Percentiles rank a stretch among this genome's conserved stretches.
phyloP scores from a whole-genome alignment of 2,888 invertebrate genomes.

The Oasisia sp. region DNA sequence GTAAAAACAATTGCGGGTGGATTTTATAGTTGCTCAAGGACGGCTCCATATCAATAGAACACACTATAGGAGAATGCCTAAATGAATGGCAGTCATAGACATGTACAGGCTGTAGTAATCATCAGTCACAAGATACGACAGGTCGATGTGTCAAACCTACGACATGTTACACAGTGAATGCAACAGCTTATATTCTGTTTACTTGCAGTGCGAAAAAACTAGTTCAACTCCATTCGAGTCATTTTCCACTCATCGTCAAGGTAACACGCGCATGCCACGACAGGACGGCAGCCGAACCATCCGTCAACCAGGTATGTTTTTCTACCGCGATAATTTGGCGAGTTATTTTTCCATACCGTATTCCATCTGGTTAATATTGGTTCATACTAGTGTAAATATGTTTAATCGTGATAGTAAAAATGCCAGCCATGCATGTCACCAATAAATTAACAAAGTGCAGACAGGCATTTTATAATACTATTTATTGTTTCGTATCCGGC shows the following conservation, averaged over 20 bases:
- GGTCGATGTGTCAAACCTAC: neutral
- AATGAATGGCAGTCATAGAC: neutral
- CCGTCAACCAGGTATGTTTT: neutral
- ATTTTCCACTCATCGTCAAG: neutral
- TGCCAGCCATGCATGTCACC: too few species aligned
- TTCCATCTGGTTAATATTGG: too few species aligned
- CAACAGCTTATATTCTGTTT: neutral
- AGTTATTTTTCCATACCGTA: neutral
- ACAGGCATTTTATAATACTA: too few species aligned
- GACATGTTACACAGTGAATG: neutral
- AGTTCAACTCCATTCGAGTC: neutral
- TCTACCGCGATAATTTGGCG: neutral
- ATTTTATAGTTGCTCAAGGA: too few species aligned
- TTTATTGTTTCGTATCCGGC: too few species aligned
- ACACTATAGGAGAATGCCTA: neutral
- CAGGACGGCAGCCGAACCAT: neutral
- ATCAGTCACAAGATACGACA: neutral
- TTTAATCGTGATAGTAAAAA: too few species aligned
- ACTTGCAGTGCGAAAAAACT: neutral
- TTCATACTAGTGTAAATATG: too few species aligned
- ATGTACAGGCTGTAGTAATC: neutral
- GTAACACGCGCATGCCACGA: neutral
- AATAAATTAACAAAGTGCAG: too few species aligned
- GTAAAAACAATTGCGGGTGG: too few species aligned
- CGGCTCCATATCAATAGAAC: too few species aligned